Percentiles rank a stretch among this genome's conserved stretches.
Conservation (phyloP, 2,888 invertebrate genomes). For the Smittia aterrima region DNA sequence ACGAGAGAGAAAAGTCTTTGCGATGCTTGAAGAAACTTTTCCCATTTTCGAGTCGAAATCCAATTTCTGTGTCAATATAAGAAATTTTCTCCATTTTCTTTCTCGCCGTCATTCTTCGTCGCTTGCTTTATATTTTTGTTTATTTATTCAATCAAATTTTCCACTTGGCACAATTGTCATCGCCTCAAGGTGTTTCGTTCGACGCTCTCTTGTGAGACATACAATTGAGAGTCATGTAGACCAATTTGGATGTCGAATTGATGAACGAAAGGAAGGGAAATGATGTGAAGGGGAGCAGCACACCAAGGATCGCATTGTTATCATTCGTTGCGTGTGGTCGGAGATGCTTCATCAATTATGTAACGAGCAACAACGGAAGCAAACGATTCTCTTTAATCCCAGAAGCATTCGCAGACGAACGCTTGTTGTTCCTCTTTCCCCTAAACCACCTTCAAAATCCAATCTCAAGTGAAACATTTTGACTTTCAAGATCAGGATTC, state of each 20-base stretch:
- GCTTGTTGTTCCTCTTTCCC: too few relatives aligned
- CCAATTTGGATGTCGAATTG: background rate
- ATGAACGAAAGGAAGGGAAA: background rate
- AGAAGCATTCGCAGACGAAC: too few relatives aligned
- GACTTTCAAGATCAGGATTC: background rate
- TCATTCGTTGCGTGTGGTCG: background rate
- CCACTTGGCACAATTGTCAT: conserved; percentile 11
- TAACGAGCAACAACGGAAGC: too few relatives aligned
- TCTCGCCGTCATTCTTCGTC: background rate
- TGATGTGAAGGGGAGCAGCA: background rate
- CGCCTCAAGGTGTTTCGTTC: background rate
- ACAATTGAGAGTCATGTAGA: conserved; percentile 3
- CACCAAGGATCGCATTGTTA: background rate
- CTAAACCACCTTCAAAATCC: too few relatives aligned
- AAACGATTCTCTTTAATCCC: too few relatives aligned
- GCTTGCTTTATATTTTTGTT: conserved; percentile 3
- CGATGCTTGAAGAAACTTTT: background rate
- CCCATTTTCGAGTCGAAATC: conserved; percentile 3
- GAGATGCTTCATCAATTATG: too few relatives aligned
- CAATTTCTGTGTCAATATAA: background rate
- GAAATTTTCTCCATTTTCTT: background rate
- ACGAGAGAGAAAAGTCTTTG: background rate
- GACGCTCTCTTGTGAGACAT: background rate
- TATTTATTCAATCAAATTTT: conserved; percentile 11
- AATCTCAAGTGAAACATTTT: background rate